A percentile compares a stretch with the other conserved stretches of the same genome.
Conservation (phyloP, 2,797 vertebrate genomes). For the Pitangus sulphuratus region DNA sequence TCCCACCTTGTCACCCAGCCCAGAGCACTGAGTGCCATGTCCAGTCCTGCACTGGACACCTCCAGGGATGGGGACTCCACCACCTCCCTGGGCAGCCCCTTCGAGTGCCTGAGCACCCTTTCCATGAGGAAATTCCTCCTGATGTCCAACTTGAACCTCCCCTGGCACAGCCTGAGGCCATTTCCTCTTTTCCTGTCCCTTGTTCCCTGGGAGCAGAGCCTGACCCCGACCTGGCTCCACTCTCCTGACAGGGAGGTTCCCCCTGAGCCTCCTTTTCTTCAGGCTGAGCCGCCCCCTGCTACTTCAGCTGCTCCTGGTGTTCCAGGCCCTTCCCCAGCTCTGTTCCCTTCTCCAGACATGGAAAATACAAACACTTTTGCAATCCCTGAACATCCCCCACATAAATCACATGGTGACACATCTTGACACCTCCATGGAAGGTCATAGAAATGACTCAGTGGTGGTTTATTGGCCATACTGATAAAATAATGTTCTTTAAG, state of each 20-base stretch:
- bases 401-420: fast-evolving
- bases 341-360: not conserved
- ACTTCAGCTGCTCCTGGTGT: not conserved
- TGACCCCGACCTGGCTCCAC: too few species aligned
- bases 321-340: not conserved
- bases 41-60: too few species aligned
- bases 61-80: too few species aligned
- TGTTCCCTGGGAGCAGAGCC: too few species aligned
- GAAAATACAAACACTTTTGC: not conserved
- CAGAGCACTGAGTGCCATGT: too few species aligned
- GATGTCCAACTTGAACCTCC: too few species aligned
- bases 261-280: not conserved
- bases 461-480: not conserved
- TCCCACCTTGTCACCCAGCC: too few species aligned
- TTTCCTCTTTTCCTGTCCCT: too few species aligned
- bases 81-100: too few species aligned
- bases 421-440: fast-evolving
- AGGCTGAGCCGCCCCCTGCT: not conserved
- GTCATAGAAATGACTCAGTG: fast-evolving
- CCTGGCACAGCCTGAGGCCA: too few species aligned
- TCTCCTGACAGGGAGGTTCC: not conserved
- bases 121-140: too few species aligned
- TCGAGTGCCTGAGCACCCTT: too few species aligned
- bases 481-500: not conserved
- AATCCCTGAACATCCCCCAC: fast-evolving